A percentile compares a stretch with the other conserved stretches of the same genome.
These are phyloP conservation scores for Acanthurus tractus DNA, from an alignment of 2,797 vertebrate genomes.

Conservation along the genomic window DNA sequence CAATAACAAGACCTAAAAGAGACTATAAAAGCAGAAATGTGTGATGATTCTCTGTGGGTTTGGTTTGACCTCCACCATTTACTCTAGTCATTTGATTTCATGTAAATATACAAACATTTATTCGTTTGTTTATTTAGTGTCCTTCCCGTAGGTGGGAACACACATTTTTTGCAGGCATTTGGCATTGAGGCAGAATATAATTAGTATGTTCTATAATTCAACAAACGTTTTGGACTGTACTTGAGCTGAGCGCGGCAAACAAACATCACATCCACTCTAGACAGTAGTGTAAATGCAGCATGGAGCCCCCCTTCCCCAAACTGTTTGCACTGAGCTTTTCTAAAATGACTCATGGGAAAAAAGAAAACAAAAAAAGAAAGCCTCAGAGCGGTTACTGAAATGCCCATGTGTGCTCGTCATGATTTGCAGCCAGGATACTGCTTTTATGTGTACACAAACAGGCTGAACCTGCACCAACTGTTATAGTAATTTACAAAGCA, in stretches of 20 bases:
- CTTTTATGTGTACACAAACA: background rate
- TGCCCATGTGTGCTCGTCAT: background rate
- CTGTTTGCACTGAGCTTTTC: background rate
- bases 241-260: background rate
- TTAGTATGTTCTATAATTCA: background rate
- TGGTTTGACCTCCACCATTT: background rate
- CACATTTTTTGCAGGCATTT: background rate
- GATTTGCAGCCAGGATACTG: background rate
- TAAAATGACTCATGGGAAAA: slow-evolving; percentile 5
- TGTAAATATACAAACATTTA: background rate
- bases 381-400: slow-evolving; percentile 3
- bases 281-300: background rate
- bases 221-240: background rate
- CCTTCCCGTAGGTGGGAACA: too few species aligned
- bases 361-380: background rate
- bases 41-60: background rate
- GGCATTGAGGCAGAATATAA: background rate
- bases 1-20: background rate
- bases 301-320: background rate
- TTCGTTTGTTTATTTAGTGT: background rate
- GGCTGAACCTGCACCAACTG: background rate
- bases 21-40: background rate
- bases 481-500: background rate
- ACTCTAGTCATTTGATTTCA: background rate
- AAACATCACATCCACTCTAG: slow-evolving; percentile 8